phyloP scores from a whole-genome alignment of 2,113 vertebrate genomes.

The Ceyx cyanopectus region DNA sequence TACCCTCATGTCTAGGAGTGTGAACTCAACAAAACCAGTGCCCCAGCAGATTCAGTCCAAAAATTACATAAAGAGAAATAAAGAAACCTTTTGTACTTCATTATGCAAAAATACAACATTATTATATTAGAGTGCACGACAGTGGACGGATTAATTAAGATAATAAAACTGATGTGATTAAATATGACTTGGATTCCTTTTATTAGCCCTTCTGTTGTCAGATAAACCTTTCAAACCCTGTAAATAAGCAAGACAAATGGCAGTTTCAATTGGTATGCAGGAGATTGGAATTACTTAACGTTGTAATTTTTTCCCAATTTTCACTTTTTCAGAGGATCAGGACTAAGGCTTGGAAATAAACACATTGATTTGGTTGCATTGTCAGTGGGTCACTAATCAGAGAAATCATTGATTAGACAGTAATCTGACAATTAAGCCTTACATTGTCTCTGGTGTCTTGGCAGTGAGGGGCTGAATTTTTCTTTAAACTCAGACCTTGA shows the following conservation, averaged over 20 bases:
- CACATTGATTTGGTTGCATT: constrained; percentile 53
- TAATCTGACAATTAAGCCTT: constrained; percentile 62
- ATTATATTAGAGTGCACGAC: background rate
- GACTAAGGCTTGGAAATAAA: background rate
- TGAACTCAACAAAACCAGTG: background rate
- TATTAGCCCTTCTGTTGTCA: constrained; percentile 50
- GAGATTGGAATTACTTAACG: background rate
- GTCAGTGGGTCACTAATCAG: constrained; percentile 59
- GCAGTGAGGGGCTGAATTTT: background rate
- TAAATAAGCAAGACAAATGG: constrained; percentile 51
- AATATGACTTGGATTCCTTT: constrained; percentile 37
- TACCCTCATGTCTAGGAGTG: background rate
- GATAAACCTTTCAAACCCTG: constrained; percentile 33
- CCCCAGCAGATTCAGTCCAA: background rate
- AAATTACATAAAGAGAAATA: background rate
- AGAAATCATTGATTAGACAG: constrained; percentile 61
- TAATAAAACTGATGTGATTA: constrained; percentile 59
- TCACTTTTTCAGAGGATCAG: constrained; percentile 14
- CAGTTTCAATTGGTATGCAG: constrained; percentile 1
- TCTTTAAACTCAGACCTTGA: constrained; percentile 7
- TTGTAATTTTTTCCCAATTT: constrained; percentile 25
- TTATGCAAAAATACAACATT: background rate
- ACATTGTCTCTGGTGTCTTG: background rate
- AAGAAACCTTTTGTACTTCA: background rate
- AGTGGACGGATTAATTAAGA: constrained; percentile 53